A percentile compares a stretch with the other conserved stretches of the same genome.
phyloP scores from a whole-genome alignment of 1,140 invertebrate genomes.

The Drosophila pectinifera region DNA sequence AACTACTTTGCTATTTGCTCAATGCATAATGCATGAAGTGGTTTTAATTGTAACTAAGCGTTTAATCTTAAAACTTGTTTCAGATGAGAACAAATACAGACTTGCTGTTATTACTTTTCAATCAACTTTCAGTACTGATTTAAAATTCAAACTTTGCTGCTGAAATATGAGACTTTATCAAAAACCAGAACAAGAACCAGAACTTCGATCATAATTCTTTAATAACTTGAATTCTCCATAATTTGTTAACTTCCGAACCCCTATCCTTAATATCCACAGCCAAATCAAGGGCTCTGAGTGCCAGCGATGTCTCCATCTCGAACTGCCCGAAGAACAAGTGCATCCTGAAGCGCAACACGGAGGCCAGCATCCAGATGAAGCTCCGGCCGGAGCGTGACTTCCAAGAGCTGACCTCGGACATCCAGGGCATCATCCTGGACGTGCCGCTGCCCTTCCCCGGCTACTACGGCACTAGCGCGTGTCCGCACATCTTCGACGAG shows the following conservation, averaged over 20 bases:
- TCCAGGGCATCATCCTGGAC: constrained; percentile 87
- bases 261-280: constrained; percentile 39
- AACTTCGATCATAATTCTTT: background rate
- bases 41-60: background rate
- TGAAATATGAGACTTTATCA: too few species aligned
- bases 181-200: background rate
- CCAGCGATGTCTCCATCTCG: constrained; percentile 86
- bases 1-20: background rate
- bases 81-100: background rate
- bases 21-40: background rate
- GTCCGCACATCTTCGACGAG: constrained; percentile 87
- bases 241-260: background rate
- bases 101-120: background rate
- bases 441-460: constrained; percentile 90
- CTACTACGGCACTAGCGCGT: constrained; percentile 90
- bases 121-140: too few species aligned
- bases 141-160: too few species aligned
- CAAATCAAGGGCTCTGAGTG: constrained; percentile 56
- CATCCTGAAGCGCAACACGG: constrained; percentile 87
- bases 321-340: constrained; percentile 88
- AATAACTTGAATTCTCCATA: background rate
- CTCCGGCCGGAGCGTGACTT: constrained; percentile 87
- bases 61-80: background rate
- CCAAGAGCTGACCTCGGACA: constrained; percentile 86
- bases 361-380: constrained; percentile 86